These are phyloP conservation scores for Takifugu ocellatus DNA, from an alignment of 2,797 vertebrate species.

Conservation along the genomic window DNA sequence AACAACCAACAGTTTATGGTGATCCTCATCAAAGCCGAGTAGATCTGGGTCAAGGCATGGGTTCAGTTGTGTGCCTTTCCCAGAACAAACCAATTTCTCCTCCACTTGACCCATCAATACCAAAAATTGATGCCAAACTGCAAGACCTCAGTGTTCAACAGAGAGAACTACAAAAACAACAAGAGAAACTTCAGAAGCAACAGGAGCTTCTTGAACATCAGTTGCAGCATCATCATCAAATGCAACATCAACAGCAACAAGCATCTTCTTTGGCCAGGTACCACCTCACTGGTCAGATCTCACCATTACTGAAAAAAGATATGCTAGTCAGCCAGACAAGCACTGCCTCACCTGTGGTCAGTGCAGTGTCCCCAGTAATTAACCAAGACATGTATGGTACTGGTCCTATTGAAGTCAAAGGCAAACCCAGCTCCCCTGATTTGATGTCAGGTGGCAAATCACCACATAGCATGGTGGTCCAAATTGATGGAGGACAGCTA, in stretches of 20 bases:
- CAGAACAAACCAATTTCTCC: slow-evolving; percentile 86
- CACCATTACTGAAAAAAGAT: slow-evolving; percentile 84
- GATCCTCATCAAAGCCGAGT: slow-evolving; percentile 91
- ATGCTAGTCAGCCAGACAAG: slow-evolving; percentile 83
- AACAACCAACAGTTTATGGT: slow-evolving; percentile 89
- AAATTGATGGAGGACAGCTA: slow-evolving; percentile 80
- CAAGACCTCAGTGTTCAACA: slow-evolving; percentile 82
- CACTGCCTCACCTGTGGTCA: slow-evolving; percentile 68
- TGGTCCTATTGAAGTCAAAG: slow-evolving; percentile 82
- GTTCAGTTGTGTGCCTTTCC: slow-evolving; percentile 87
- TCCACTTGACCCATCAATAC: slow-evolving; percentile 65
- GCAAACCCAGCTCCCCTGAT: slow-evolving; percentile 74
- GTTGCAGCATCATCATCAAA: slow-evolving; percentile 75
- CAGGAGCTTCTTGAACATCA: slow-evolving; percentile 77
- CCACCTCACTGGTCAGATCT: slow-evolving; percentile 79
- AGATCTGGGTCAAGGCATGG: slow-evolving; percentile 89
- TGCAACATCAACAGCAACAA: slow-evolving; percentile 76
- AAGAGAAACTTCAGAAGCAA: slow-evolving; percentile 75
- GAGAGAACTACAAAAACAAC: slow-evolving; percentile 74
- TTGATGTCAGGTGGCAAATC: slow-evolving; percentile 76
- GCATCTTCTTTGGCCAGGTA: slow-evolving; percentile 83
- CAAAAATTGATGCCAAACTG: slow-evolving; percentile 82
- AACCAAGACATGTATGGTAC: slow-evolving; percentile 74
- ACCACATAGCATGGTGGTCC: slow-evolving; percentile 89
- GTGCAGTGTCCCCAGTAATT: slow-evolving; percentile 69